Evolutionary conservation across 2,888 invertebrate species (phyloP).

Genomic region (Pherbina coryleti): DNA sequence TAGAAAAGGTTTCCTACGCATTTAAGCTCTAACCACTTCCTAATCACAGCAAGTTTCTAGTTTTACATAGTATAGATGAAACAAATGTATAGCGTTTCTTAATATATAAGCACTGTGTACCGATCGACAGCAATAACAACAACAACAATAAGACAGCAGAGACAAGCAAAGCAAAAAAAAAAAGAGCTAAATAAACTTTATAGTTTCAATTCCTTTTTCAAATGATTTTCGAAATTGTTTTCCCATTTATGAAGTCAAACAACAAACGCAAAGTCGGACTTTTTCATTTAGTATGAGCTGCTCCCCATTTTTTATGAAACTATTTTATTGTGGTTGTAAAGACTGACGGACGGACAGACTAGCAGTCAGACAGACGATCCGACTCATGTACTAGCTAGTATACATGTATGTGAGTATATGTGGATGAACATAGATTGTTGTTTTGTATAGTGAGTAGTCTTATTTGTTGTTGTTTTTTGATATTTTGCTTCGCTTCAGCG

Average conservation of each 20-base stretch:
- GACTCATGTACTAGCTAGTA: conserved; percentile 41
- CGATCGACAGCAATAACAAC: conserved; percentile 10
- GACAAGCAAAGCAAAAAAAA: background rate
- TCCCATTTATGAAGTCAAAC: conserved; percentile 37
- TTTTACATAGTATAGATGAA: no score
- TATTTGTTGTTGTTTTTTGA: conserved; percentile 38
- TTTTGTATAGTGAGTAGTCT: background rate
- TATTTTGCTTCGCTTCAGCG: conserved; percentile 61
- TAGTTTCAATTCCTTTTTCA: conserved; percentile 39
- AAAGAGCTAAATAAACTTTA: conserved; percentile 8
- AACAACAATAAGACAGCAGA: background rate
- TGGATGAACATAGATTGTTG: conserved; percentile 2
- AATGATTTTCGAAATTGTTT: conserved; percentile 41
- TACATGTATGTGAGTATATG: conserved; percentile 18
- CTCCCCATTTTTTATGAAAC: conserved; percentile 37
- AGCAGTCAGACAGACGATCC: background rate
- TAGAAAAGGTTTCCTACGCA: no score
- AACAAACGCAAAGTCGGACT: conserved; percentile 22
- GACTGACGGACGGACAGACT: background rate
- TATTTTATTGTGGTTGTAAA: conserved; percentile 16
- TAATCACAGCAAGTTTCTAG: no score
- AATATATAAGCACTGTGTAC: conserved; percentile 5
- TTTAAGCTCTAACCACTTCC: no score
- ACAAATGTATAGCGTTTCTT: background rate
- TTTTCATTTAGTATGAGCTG: conserved; percentile 48